Conservation (phyloP, 2,888 invertebrate genomes). For the Caenorhabditis afra region DNA sequence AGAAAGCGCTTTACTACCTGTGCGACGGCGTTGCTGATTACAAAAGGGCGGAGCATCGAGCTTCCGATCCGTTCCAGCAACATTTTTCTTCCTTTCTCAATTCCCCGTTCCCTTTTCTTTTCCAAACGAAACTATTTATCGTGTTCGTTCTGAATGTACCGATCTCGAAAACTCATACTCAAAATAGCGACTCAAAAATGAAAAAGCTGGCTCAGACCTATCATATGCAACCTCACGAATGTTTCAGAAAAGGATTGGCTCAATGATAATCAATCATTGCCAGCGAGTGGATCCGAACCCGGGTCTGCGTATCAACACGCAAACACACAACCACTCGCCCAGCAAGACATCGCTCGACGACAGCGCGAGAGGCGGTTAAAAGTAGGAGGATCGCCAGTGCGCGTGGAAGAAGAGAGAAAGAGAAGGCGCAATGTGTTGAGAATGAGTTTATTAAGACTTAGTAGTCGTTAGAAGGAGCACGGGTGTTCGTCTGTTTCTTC, state of each 20-base stretch:
- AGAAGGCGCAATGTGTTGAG: not conserved
- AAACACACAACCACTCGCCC: slow-evolving; percentile 50
- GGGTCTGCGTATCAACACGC: not conserved
- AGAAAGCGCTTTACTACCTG: too few relatives aligned
- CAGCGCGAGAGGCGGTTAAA: slow-evolving; percentile 1
- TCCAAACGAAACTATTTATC: too few relatives aligned
- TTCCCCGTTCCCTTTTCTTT: too few relatives aligned
- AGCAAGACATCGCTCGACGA: slow-evolving; percentile 10
- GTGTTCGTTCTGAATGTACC: too few relatives aligned
- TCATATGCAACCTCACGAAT: slow-evolving; percentile 49
- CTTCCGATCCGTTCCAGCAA: not conserved
- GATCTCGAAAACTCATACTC: too few relatives aligned
- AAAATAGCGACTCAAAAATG: too few relatives aligned
- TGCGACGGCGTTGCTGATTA: not conserved
- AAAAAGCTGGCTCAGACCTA: slow-evolving; percentile 52
- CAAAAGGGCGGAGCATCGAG: slow-evolving; percentile 20
- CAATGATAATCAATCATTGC: slow-evolving; percentile 60
- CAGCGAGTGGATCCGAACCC: slow-evolving; percentile 30
- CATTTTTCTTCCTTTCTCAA: not conserved
- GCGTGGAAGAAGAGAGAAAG: not conserved
- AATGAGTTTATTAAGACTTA: too few relatives aligned
- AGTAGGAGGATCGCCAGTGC: not conserved
- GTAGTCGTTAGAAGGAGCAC: too few relatives aligned
- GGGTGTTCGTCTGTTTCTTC: not conserved
- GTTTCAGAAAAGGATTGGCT: slow-evolving; percentile 52